Evolutionary conservation across 2,888 invertebrate genomes (phyloP), one percentile per base, ranked within the genome.

Genomic region (Linnaemya vulpina): DNA sequence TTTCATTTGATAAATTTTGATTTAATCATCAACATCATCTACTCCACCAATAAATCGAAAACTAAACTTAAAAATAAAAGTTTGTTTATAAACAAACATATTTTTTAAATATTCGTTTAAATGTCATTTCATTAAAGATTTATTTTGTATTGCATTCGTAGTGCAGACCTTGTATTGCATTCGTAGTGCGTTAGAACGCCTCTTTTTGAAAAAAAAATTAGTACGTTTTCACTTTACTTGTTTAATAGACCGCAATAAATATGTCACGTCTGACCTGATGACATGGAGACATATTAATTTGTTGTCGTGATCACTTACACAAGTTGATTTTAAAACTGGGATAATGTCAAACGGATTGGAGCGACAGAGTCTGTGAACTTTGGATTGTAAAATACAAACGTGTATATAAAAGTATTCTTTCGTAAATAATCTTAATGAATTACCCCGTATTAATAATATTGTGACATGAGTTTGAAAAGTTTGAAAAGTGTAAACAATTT

Each of bases 101-200:
- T 11, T 30, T 53, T 58, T 35, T 20, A 20, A 46, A 15, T 58
- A 55, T 40, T 65, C 15, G 55, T 30, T 71, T 68, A 13, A 46
- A 43, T 68, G 60, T 68, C 53, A 73, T 83, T 83, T 68, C 51
- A 51, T 43, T 75, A 10, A 82, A 85, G 85, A 85, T 82, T 75
- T 75, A 85, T 82, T 78, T 75, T 82, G 78, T 75, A 55, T 76
- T 79, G 75, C 75, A 82, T 78, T 73, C 46, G 20, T 40, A 43
- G 15, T 43, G 15, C 20, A 30, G 51, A 20, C 15, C 7, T 51
- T 82, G 78, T 75, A 55, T 76, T 79, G 75, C 75, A 82, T 78
- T 73, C 46, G 20, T 40, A 43, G 15, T 43, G 15, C 30, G 20
- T 5, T 35, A 40, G 46, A 43, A 71, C 49, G 75, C 55, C 76